Base-by-base conservation (phyloP, 1,140 invertebrate genomes). In the Mactra quadrangularis region DNA sequence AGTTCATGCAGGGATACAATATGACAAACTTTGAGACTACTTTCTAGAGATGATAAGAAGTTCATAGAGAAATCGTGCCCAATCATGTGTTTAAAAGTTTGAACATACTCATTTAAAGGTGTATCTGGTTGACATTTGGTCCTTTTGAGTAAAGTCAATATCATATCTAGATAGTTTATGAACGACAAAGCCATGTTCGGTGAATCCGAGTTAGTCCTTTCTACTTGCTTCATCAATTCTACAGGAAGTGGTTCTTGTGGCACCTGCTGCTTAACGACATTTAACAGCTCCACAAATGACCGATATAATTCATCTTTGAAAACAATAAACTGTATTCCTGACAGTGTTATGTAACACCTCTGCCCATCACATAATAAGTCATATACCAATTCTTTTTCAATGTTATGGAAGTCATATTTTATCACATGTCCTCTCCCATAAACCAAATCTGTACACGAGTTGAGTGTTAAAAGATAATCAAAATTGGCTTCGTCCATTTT, bases 291-390 rank as follows among this genome's bases (percentile, higher is more conserved):
- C 27, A 79, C 50, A 41, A 68, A 68, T 41, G 33, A 57, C 13
- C 53, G 47, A 33, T 79, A 79, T 15, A 79, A 45, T 29, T 79
- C 76, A 79, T 79, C 76, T 25, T 31, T 79, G 31, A 79, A 79
- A 3, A 79, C 76, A 52, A 79, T 79, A n/a, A 7, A 35, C 29
- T 41, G 76, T 25, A 79, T 50, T 3, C 25, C 52, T 19, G 52
- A 29, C 15, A 68, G 62, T 22, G 3, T 41, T 1, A 79, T 13
- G 31, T 53, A 55, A 35, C 29, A 60, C 19, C 57, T 74, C 1
- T 27, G 0, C 41, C 3, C 22, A 7, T 41, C 38, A 41, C 6
- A 7, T 0, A 68, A 41, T 31, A 68, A 29, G 22, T 50, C 64
- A 50, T 47, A 33, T 33, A 45, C 60, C 17, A 79, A 29, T 22